These are phyloP conservation scores for Elanoides forficatus DNA, from an alignment of 2,113 vertebrate species.

Conservation along the genomic window DNA sequence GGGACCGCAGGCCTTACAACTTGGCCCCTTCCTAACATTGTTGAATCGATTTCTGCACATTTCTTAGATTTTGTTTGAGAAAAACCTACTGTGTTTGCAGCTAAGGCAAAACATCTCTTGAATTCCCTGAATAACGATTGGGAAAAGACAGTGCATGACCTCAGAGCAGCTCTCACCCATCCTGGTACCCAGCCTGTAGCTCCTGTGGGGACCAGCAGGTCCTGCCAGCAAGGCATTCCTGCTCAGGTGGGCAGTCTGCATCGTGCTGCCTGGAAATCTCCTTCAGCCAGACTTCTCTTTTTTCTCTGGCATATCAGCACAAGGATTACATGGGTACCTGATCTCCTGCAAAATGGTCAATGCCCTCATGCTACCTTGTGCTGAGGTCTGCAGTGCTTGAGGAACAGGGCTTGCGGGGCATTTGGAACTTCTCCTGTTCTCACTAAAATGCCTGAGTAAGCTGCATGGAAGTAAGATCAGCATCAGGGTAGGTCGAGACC, in stretches of 20 bases:
- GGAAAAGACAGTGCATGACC: neutral
- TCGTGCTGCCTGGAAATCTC: rapidly evolving
- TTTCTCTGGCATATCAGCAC: neutral
- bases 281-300: neutral
- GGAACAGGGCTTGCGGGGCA: neutral
- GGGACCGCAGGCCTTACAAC: neutral
- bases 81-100: neutral
- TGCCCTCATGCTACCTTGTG: neutral
- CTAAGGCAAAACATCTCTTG: neutral
- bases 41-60: neutral
- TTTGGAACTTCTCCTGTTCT: neutral
- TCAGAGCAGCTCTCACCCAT: neutral
- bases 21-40: neutral
- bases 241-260: neutral
- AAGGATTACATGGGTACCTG: neutral
- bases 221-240: neutral
- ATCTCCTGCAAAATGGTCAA: rapidly evolving
- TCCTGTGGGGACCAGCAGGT: neutral
- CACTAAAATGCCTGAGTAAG: neutral
- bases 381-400: neutral
- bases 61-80: neutral
- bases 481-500: neutral
- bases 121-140: neutral
- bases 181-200: neutral
- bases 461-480: neutral